A percentile compares a stretch with the other conserved stretches of the same genome.
Conservation (phyloP, 2,888 invertebrate genomes). For the Cryptocephalus primarius region DNA sequence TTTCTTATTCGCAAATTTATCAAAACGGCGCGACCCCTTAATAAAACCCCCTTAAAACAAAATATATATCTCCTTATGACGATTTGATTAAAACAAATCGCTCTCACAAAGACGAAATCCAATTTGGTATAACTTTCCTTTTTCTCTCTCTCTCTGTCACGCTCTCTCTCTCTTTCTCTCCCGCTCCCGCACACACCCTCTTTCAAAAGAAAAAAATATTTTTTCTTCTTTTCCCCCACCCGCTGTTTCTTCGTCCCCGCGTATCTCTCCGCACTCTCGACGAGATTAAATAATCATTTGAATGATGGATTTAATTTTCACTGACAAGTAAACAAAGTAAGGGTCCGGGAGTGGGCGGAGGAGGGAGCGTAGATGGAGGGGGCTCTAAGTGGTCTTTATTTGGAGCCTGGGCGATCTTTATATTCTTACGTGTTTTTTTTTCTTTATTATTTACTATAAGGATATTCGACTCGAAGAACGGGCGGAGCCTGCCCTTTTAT, state of each 20-base stretch:
- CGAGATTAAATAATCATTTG: conserved; percentile 17
- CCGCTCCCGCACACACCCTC: conserved; percentile 2
- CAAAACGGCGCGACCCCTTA: neutral
- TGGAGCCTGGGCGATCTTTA: too few relatives aligned
- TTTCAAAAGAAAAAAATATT: neutral
- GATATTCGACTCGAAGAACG: too few relatives aligned
- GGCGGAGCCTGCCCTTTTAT: too few relatives aligned
- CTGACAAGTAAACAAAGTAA: conserved; percentile 14
- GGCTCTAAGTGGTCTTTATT: too few relatives aligned
- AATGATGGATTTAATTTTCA: conserved; percentile 19
- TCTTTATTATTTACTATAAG: too few relatives aligned
- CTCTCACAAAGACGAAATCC: conserved; percentile 6
- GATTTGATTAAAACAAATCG: conserved; percentile 11
- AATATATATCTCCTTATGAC: conserved; percentile 8
- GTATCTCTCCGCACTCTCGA: conserved; percentile 6
- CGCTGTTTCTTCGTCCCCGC: conserved; percentile 1
- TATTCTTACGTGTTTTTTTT: too few relatives aligned
- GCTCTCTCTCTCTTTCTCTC: conserved; percentile 1
- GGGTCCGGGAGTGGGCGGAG: neutral
- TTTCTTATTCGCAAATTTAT: neutral
- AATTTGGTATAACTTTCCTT: conserved; percentile 6
- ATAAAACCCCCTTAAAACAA: conserved; percentile 1
- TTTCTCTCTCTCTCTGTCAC: neutral
- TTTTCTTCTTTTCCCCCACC: neutral
- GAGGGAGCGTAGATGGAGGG: too few relatives aligned